A percentile compares a stretch with the other conserved stretches of the same genome.
Conservation (phyloP, 2,797 vertebrate genomes). For the Pygocentrus nattereri region DNA sequence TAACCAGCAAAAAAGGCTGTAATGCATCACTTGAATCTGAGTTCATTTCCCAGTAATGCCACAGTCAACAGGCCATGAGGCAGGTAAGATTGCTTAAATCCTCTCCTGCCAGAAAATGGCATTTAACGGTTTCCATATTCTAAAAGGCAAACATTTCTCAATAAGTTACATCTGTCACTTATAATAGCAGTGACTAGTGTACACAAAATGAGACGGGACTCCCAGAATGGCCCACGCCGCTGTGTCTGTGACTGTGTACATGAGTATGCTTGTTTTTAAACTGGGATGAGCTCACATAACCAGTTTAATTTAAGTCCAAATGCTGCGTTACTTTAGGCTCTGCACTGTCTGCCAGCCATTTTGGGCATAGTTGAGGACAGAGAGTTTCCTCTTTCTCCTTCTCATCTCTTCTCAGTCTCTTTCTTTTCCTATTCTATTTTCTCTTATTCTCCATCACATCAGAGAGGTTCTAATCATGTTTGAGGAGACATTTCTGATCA, state of each 20-base stretch:
- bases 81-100: background rate
- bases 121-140: background rate
- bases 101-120: background rate
- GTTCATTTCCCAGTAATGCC: background rate
- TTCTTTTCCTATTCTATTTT: background rate
- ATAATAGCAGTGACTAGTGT: slow-evolving; percentile 52
- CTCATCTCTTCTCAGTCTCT: slow-evolving; percentile 23
- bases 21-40: background rate
- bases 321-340: background rate
- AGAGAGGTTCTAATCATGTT: no score
- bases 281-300: slow-evolving; percentile 74
- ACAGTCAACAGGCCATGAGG: background rate
- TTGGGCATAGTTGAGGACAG: background rate
- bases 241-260: slow-evolving; percentile 69
- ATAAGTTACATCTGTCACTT: background rate
- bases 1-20: background rate
- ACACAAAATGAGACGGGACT: slow-evolving; percentile 58
- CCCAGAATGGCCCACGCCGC: slow-evolving; percentile 79
- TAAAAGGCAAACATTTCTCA: slow-evolving; percentile 24
- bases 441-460: no score
- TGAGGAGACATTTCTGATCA: no score
- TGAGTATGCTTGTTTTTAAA: slow-evolving; percentile 74
- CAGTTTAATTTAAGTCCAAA: slow-evolving; percentile 70
- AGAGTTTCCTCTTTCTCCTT: slow-evolving; percentile 26
- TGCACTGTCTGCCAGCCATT: background rate